phyloP scores from a whole-genome alignment of 2,797 vertebrate species.

The Lagorchestes hirsutus region DNA sequence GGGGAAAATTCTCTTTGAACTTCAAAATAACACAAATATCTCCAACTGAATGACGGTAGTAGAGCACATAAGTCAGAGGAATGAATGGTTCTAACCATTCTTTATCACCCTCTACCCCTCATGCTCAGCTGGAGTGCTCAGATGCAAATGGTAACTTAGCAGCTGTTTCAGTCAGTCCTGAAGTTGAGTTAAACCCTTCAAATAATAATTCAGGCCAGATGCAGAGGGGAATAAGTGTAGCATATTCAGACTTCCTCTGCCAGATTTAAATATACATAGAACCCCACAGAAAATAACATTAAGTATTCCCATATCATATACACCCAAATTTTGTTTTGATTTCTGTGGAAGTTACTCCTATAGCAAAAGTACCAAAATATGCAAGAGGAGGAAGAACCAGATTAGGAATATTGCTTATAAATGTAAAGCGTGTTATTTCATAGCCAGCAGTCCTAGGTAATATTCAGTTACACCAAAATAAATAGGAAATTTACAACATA shows the following conservation, averaged over 20 bases:
- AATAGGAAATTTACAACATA: not conserved
- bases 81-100: not conserved
- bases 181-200: conserved; percentile 10
- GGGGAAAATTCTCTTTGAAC: conserved; percentile 66
- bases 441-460: not conserved
- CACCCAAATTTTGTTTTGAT: conserved; percentile 12
- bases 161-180: not conserved
- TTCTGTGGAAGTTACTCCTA: not conserved
- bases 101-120: not conserved
- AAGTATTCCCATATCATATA: not conserved
- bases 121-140: not conserved
- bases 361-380: not conserved
- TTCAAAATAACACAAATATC: conserved; percentile 36
- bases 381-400: not conserved
- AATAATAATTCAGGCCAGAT: conserved; percentile 45
- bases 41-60: conserved; percentile 35
- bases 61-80: conserved; percentile 1
- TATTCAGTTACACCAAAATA: not conserved
- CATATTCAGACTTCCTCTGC: conserved; percentile 1
- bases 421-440: not conserved
- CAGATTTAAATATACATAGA: not conserved
- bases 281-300: not conserved
- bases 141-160: not conserved
- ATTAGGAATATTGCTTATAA: not conserved
- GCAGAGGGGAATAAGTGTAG: not conserved